Evolutionary conservation across 2,113 vertebrate species (phyloP).

Genomic region (Cyprinodon variegatus): DNA sequence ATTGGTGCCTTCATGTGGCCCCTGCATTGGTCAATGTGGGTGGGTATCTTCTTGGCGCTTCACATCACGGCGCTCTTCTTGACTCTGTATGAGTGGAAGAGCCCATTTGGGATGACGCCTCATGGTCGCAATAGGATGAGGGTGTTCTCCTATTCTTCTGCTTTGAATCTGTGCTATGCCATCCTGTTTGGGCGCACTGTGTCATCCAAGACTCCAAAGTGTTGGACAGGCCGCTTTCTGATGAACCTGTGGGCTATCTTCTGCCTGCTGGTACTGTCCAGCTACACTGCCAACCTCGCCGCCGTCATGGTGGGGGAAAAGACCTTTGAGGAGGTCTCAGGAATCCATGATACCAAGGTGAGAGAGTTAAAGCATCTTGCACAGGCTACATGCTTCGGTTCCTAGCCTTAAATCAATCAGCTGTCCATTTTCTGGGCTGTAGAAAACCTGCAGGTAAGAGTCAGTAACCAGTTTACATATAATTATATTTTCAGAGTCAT

Average conservation of each 20-base stretch:
- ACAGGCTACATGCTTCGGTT: not conserved
- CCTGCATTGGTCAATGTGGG: conserved; percentile 95
- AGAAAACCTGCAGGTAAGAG: not conserved
- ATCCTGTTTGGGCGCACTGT: conserved; percentile 92
- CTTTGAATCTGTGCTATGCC: conserved; percentile 93
- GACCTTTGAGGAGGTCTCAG: conserved; percentile 89
- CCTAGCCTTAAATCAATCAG: not conserved
- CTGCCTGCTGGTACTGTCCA: conserved; percentile 93
- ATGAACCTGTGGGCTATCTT: conserved; percentile 98
- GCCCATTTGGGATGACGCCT: conserved; percentile 93
- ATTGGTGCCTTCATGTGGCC: conserved; percentile 95
- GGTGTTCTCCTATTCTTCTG: conserved; percentile 93
- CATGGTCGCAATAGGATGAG: conserved; percentile 87
- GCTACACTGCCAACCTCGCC: conserved; percentile 93
- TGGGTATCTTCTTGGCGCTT: conserved; percentile 90
- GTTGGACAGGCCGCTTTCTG: conserved; percentile 90
- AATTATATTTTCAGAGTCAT: not conserved
- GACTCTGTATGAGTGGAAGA: conserved; percentile 94
- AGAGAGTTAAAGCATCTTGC: not conserved
- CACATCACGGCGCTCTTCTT: conserved; percentile 91
- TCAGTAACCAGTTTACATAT: not conserved
- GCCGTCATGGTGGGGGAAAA: conserved; percentile 96
- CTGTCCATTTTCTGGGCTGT: not conserved
- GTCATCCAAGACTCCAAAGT: conserved; percentile 93
- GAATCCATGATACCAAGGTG: conserved; percentile 94